Percentiles rank a stretch among this genome's conserved stretches.
Conservation (phyloP, 2,888 invertebrate species). For the Mongoloraphidia duomilia region DNA sequence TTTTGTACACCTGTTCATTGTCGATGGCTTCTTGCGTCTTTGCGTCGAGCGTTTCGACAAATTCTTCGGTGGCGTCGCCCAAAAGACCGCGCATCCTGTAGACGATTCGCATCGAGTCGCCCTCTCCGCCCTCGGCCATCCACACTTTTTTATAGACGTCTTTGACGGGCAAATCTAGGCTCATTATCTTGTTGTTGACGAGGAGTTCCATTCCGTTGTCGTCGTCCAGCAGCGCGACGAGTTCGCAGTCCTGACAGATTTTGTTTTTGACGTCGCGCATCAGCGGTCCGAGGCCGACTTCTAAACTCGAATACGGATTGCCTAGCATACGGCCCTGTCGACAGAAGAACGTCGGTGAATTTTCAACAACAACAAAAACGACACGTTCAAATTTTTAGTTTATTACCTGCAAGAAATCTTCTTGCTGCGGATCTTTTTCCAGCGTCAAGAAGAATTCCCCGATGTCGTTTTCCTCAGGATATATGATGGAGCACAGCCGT, state of each 20-base stretch:
- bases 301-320: conserved; percentile 90
- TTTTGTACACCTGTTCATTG: conserved; percentile 85
- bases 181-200: conserved; percentile 96
- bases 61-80: conserved; percentile 98
- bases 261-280: conserved; percentile 99
- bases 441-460: conserved; percentile 92
- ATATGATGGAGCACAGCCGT: conserved; percentile 89
- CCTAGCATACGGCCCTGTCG: conserved; percentile 84
- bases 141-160: conserved; percentile 82
- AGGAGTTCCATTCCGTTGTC: conserved; percentile 97
- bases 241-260: conserved; percentile 94
- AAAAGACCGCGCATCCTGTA: conserved; percentile 95
- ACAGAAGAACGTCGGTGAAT: no score
- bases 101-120: conserved; percentile 92
- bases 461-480: conserved; percentile 93
- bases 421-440: conserved; percentile 97
- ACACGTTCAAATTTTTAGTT: background rate
- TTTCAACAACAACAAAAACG: background rate
- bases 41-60: conserved; percentile 83
- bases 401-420: conserved; percentile 85
- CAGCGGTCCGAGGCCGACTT: conserved; percentile 87
- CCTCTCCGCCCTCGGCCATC: conserved; percentile 78
- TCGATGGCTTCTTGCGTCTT: conserved; percentile 78
- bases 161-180: conserved; percentile 88
- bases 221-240: conserved; percentile 94